Percentiles rank a stretch among this genome's conserved stretches.
phyloP scores from a whole-genome alignment of 2,797 vertebrate species.

The Siniperca undulata region DNA sequence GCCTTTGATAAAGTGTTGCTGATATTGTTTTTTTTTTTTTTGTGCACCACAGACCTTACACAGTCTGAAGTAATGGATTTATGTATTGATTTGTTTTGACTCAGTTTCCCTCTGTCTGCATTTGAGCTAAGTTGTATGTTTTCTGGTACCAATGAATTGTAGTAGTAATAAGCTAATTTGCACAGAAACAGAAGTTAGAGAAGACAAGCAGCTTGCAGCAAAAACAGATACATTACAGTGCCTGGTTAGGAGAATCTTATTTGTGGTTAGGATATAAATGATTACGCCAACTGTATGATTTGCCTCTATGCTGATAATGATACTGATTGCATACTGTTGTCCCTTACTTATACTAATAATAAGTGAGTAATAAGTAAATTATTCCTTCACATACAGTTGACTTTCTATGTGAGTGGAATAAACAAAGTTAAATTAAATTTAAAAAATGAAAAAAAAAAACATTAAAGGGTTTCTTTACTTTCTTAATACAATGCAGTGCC shows the following conservation, averaged over 20 bases:
- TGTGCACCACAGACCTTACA: conserved; percentile 9
- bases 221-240: neutral
- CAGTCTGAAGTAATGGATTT: conserved; percentile 39
- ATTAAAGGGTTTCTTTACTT: neutral
- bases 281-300: neutral
- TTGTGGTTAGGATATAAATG: neutral
- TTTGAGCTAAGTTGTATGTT: conserved; percentile 19
- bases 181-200: conserved; percentile 7
- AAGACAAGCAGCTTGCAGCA: neutral
- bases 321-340: neutral
- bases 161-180: conserved; percentile 20
- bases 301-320: neutral
- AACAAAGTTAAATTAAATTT: neutral
- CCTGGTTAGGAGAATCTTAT: neutral
- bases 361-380: neutral
- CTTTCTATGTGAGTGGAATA: neutral
- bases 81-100: conserved; percentile 50
- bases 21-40: conserved; percentile 20
- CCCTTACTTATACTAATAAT: neutral
- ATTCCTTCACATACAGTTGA: neutral
- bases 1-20: conserved; percentile 48
- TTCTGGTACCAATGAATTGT: conserved; percentile 13
- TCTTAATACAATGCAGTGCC: neutral
- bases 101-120: conserved; percentile 18
- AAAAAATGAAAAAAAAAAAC: neutral